Evolutionary conservation across 2,797 vertebrate species (phyloP).

Genomic region (Buphagus erythrorhynchus): DNA sequence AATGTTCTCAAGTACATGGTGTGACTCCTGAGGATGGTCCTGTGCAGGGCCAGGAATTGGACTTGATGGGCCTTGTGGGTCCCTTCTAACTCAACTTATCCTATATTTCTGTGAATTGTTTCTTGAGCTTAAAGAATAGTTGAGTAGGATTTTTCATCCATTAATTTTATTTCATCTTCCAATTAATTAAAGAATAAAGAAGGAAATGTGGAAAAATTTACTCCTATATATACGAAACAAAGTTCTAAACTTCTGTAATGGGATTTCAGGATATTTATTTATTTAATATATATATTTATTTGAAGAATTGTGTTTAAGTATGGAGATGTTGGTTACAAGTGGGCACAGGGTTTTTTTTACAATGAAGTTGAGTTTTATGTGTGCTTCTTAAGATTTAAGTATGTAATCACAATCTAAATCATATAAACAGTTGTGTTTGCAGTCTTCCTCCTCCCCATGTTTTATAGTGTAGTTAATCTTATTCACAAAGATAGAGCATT

Average conservation of each 20-base stretch:
- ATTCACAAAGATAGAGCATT: neutral
- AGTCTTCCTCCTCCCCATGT: fast-evolving
- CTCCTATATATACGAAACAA: neutral
- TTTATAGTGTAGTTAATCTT: neutral
- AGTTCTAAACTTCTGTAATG: neutral
- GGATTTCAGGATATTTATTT: neutral
- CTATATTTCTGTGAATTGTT: neutral
- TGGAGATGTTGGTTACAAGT: neutral
- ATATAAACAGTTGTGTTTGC: neutral
- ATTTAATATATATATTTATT: no score
- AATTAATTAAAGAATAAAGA: neutral
- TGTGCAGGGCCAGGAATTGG: fast-evolving
- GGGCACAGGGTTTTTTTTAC: neutral
- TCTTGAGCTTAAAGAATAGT: neutral
- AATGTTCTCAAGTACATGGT: fast-evolving
- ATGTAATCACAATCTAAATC: neutral
- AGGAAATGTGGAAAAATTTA: neutral
- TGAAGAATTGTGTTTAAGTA: neutral
- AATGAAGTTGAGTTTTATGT: neutral
- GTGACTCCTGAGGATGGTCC: neutral
- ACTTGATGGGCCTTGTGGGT: fast-evolving
- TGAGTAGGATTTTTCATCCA: neutral
- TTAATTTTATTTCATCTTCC: neutral
- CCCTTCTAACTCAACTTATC: neutral
- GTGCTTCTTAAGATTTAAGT: neutral